Base-by-base conservation (phyloP, 2,888 invertebrate genomes). In the Hydrotaea diabolus region DNA sequence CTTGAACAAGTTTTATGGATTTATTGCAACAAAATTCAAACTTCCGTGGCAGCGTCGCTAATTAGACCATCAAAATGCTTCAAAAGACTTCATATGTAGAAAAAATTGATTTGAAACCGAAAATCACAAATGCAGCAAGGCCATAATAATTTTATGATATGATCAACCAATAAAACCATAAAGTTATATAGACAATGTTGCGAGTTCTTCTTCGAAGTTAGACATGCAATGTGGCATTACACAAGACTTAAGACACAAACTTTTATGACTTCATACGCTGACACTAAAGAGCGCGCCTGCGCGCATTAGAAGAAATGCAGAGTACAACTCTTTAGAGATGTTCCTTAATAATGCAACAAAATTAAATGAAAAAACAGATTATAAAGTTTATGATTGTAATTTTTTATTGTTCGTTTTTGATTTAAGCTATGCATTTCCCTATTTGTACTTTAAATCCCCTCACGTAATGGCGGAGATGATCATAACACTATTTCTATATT, bases 401-500 rank as follows among this genome's bases (percentile, higher is more conserved):
- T n/a, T 17, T 64, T 64, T 39, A 64, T 46, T 19, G 11, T 66
- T 66, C 39, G 4, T 11, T 39, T 39, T 39, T 13, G 0, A 39
- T 21, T 46, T 31, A 31, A 31, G 31, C 31, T 31, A 7, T 4
- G 2, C 31, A 31, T 31, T 31, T 31, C 31, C 7, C 3, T 2
- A 2, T 31, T 31, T 31, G 31, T 31, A 31, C 31, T 31, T 31
- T 2, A 7, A 2, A 31, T 31, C 31, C 31, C 31, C 7, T 2
- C 3, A 7, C 31, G n/a, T n/a, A n/a, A n/a, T 31, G 31, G 2
- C 3, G 2, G 31, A 31, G 31, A 15, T 49, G 17, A n/a, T 77
- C 23, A 64, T 66, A 39, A 26, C 21, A 80, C 46, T 8, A 75
- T 71, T 46, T 76, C 59, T 8, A 75, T 55, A 17, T 73, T 17